Evolutionary conservation across 2,113 vertebrate species (phyloP), one percentile per base, ranked within the genome.

Genomic region (Nematolebias whitei): DNA sequence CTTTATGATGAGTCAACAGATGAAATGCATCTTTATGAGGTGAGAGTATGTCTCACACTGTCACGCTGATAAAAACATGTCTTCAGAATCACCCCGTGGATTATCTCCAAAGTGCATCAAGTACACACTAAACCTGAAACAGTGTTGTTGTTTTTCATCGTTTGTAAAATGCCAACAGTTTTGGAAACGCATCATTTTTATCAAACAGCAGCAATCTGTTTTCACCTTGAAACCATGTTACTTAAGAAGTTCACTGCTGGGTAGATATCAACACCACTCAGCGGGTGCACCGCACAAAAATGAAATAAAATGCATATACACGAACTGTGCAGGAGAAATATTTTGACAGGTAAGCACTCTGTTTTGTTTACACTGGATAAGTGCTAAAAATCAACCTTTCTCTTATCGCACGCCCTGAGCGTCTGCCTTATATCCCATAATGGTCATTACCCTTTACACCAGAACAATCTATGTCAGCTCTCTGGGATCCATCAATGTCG

Each of bases 401-500:
- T 68, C 20, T 45, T 44, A 49, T 76, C 49, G 44, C 18, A 44
- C 57, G 49, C 60, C 44, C 48, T 44, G 55, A 61, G 18, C 18
- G 7, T 63, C 39, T 50, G 53, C 45, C 61, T 71, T 50, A 72
- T 26, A 75, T 53, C 64, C 47, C 51, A 66, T 72, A 68, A 74
- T 68, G 76, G 54, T 54, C 77, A 71, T 81, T 84, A 85, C 78
- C 76, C 77, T 85, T 78, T 79, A 67, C 60, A 70, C 43, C 58
- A 29, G 53, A 54, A 22, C 18, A 4, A 48, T 48, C 55, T 52
- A 67, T 55, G 74, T 74, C 77, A 76, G 73, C 39, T 63, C 74
- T 72, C 74, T 80, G 78, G 66, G 61, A 85, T 74, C 79, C 65
- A 82, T 86, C 85, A 81, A 49, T 41, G 82, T 83, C 61, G 13